Evolutionary conservation across 2,888 invertebrate species (phyloP), one percentile per base, ranked within the genome.

Genomic region (Drosophila diplacantha): DNA sequence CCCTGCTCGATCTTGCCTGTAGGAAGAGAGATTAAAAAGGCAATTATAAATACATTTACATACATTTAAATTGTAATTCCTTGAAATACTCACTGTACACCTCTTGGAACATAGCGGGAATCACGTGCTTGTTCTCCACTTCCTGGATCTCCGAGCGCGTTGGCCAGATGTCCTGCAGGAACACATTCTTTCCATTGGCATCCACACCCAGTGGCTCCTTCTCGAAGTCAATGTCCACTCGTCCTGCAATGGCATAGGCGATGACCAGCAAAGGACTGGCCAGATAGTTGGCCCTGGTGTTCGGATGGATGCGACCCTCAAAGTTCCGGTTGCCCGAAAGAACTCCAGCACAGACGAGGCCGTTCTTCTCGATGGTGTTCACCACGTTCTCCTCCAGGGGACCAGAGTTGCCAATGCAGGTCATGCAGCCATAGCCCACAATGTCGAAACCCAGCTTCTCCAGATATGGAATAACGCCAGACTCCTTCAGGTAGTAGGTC

Each of bases 391-490:
- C 97, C 54, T 96, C 95, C 0, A 99, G 91, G 0, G 98, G 97
- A 0, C 99, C 99, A 6, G 96, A 96, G 90, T 99, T 99, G 1
- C 99, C 99, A 75, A 99, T 99, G 86, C 99, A 99, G 0, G 99
- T 99, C 98, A 98, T 99, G 87, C 99, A 99, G 0, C 99, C 99
- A 85, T 98, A 99, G n/a, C 99, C 99, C 1, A 98, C 98, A 47
- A 96, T 93, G 86, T 96, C 92, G 87, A 99, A 99, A 8, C 98
- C 98, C 2, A 98, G 90, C 85, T 94, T 90, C 77, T 94, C 93
- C 56, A 99, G 88, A 80, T 93, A 94, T 0, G 96, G 95, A 16
- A 96, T 92, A 3, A 99, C 97, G 0, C 98, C 98, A 2, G 97
- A 97, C 86, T 97, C 97, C 86, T 89, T 90, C 6, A 89, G 81